These are phyloP conservation scores for Acronicta alni DNA, from an alignment of 2,888 invertebrate genomes.

Conservation along the genomic window DNA sequence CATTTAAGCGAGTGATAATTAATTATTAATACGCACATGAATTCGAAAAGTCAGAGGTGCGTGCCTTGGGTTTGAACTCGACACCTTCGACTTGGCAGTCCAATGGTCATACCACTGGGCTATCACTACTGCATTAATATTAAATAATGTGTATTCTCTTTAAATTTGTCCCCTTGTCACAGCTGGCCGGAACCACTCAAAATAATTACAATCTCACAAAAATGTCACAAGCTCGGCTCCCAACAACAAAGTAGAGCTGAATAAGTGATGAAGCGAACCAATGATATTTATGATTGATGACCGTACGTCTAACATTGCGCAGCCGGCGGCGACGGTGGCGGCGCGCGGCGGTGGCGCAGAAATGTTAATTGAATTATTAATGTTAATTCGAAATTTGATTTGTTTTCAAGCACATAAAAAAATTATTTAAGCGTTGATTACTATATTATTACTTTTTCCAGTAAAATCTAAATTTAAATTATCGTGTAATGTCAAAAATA, in stretches of 20 bases:
- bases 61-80: too few species aligned
- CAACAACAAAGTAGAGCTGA: constrained; percentile 62
- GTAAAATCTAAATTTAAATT: too few species aligned
- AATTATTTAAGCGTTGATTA: background rate
- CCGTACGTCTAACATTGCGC: constrained; percentile 53
- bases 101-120: too few species aligned
- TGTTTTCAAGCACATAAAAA: constrained; percentile 21
- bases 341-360: constrained; percentile 51
- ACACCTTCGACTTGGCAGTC: too few species aligned
- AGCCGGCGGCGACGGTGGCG: constrained; percentile 47
- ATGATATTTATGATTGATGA: constrained; percentile 70
- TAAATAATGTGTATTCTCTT: constrained; percentile 49
- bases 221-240: constrained; percentile 61
- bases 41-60: too few species aligned
- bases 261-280: constrained; percentile 68
- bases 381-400: constrained; percentile 40
- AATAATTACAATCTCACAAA: constrained; percentile 77
- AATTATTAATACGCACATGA: too few species aligned
- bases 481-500: too few species aligned
- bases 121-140: too few species aligned
- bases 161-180: constrained; percentile 60
- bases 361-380: constrained; percentile 47
- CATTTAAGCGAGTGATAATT: too few species aligned
- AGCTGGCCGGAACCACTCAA: constrained; percentile 73
- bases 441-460: too few species aligned